Evolutionary conservation across 2,888 invertebrate species (phyloP).

Genomic region (Morpho helenor): DNA sequence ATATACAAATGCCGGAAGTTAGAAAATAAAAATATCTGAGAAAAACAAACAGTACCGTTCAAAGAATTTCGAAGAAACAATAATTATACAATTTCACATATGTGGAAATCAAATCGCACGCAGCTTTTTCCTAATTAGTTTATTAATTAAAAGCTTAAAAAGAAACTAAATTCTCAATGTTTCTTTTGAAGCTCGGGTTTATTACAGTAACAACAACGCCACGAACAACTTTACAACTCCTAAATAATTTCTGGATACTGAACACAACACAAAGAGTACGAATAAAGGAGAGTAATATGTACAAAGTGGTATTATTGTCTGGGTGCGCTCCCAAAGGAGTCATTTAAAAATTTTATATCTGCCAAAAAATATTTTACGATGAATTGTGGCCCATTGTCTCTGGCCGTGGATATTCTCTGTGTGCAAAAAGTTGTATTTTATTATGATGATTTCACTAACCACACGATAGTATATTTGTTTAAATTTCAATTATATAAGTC

Average conservation of each 20-base stretch:
- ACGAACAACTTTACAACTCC: neutral
- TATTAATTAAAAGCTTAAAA: neutral
- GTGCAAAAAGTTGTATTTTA: slow-evolving; percentile 14
- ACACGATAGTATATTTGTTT: no score
- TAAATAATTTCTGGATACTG: slow-evolving; percentile 11
- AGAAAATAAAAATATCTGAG: no score
- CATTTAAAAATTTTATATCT: slow-evolving; percentile 24
- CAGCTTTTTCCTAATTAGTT: no score
- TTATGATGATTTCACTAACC: slow-evolving; percentile 2
- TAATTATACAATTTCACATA: no score
- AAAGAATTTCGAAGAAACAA: no score
- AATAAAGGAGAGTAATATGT: slow-evolving; percentile 6
- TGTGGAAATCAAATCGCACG: no score
- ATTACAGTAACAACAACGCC: neutral
- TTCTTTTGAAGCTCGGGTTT: neutral
- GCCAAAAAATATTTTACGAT: slow-evolving; percentile 25
- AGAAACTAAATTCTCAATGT: neutral
- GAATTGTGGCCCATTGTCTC: slow-evolving; percentile 23
- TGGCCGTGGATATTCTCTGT: slow-evolving; percentile 13
- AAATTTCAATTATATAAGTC: no score
- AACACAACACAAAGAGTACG: slow-evolving; percentile 16
- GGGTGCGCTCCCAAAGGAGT: slow-evolving; percentile 20
- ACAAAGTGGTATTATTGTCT: slow-evolving; percentile 20
- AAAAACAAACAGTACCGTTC: no score
- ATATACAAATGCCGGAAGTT: no score